Base-by-base conservation (phyloP, 2,797 vertebrate species). In the Gallinago stenura region DNA sequence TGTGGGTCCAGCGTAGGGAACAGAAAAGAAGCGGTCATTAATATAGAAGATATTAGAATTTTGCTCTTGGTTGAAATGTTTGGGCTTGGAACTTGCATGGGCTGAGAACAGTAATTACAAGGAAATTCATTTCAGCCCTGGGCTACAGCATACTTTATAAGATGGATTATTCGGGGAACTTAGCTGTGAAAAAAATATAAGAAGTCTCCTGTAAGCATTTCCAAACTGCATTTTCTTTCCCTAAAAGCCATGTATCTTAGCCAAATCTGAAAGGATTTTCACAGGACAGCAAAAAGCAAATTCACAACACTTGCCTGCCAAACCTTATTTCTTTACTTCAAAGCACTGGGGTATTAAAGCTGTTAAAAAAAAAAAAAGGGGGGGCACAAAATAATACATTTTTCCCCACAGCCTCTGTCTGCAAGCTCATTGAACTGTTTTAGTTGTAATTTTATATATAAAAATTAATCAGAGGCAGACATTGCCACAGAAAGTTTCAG, bases 221-320 rank as follows among this genome's bases (percentile, higher is more conserved):
- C 66, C 50, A 80, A 91, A 66, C 21, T 41, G 45, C 9, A 70
- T 70, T 86, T 93, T 87, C 33, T 54, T 89, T 70, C 76, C 50
- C 28, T 58, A 73, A 83, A 91, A 35, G 6, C 11, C 31, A 72
- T 1, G 3, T 79, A 65, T 90, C 56, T 83, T 46, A 57, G 85
- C 43, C 66, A 95, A 93, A 90, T 71, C 31, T 2, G 3, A 90
- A 95, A 26, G 45, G 37, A 88, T 93, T 93, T 95, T 82, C 73
- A 66, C 48, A 83, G 50, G 35, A 84, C 56, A 84, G 73, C 51
- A 80, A 82, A 94, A 96, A 71, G 12, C 24, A 90, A 89, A 87
- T 77, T 88, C 62, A 81, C 31, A 83, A 48, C 19, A 51, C 37
- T 56, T 72, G 14, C 58, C 50, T 92, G 60, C 58, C 78, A 93